These are phyloP conservation scores for Orycteropus afer DNA, from an alignment of 2,113 vertebrate species.

Conservation along the genomic window DNA sequence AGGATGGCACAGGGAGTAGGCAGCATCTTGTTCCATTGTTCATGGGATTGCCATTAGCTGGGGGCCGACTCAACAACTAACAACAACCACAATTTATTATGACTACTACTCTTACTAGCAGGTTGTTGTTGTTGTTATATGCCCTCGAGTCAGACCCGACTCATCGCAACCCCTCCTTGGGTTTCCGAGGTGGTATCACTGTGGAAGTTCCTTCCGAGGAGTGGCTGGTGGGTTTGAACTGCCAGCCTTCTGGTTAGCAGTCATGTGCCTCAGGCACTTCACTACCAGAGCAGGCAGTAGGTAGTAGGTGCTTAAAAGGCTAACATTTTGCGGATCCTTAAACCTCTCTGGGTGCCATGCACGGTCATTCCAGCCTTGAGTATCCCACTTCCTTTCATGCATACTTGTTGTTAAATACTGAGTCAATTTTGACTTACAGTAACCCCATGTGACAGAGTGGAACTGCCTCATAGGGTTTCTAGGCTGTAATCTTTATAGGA, in stretches of 20 bases:
- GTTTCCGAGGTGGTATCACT: no score
- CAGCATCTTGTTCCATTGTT: not conserved
- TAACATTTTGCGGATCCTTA: not conserved
- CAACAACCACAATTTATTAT: not conserved
- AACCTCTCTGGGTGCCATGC: not conserved
- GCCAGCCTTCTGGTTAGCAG: no score
- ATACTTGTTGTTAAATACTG: no score
- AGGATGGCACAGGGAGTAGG: not conserved
- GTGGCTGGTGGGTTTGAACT: no score
- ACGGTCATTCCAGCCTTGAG: not conserved
- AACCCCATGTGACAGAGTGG: not conserved
- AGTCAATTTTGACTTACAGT: not conserved
- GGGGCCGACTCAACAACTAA: not conserved
- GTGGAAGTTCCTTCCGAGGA: no score
- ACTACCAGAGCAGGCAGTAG: no score
- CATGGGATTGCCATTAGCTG: not conserved
- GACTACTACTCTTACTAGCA: not conserved
- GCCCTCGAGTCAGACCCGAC: no score
- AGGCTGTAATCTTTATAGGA: not conserved
- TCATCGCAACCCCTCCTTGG: no score
- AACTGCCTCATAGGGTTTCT: not conserved
- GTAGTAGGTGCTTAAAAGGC: not conserved
- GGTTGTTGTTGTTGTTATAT: no score
- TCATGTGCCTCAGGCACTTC: no score
- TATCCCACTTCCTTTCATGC: not conserved